A percentile compares a stretch with the other conserved stretches of the same genome.
Conservation (phyloP, 1,140 invertebrate genomes). For the Cherax quadricarinatus region DNA sequence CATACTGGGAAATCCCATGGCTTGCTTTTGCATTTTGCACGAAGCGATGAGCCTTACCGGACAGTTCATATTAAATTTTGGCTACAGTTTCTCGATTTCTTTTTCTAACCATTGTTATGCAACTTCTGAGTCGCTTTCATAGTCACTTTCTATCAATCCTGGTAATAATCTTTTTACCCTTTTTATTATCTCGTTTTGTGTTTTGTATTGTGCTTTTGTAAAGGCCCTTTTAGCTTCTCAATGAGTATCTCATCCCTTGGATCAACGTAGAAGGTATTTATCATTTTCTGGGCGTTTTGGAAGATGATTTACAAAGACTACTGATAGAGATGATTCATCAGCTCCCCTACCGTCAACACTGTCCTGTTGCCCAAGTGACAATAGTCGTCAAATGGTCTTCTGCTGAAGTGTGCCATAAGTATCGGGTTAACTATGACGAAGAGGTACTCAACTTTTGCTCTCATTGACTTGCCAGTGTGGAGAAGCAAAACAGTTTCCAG, state of each 20-base stretch:
- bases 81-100: background rate
- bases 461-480: background rate
- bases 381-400: background rate
- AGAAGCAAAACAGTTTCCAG: background rate
- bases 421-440: slow-evolving; percentile 5
- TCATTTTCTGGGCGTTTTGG: background rate
- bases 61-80: background rate
- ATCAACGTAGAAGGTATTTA: background rate
- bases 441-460: background rate
- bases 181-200: background rate
- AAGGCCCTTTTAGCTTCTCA: background rate
- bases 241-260: background rate
- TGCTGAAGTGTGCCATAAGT: background rate
- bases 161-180: background rate
- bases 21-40: slow-evolving; percentile 44
- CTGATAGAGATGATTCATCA: background rate
- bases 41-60: background rate
- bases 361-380: slow-evolving; percentile 16
- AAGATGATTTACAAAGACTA: background rate
- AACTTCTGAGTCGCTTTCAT: background rate
- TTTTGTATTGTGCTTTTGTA: background rate
- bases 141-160: background rate
- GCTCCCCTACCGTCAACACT: background rate
- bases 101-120: background rate
- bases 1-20: background rate